Evolutionary conservation across 2,888 invertebrate species (phyloP).

Genomic region (Yponomeuta cagnagella): DNA sequence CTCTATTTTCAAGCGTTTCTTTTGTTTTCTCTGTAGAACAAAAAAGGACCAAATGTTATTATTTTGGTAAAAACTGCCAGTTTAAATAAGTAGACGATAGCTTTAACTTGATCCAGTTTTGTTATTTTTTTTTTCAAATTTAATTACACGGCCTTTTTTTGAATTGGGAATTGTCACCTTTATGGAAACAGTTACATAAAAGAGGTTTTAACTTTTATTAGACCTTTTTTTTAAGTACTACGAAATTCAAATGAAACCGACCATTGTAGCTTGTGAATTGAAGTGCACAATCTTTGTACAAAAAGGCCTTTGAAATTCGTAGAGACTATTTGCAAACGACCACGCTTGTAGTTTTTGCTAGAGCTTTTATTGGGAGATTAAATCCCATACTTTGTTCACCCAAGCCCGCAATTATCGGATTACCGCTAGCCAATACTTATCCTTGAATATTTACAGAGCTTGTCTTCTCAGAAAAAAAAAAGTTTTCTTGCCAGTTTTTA

Average conservation of each 20-base stretch:
- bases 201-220: not conserved
- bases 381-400: not conserved
- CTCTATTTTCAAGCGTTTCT: too few relatives aligned
- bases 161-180: not conserved
- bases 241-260: slow-evolving; percentile 1
- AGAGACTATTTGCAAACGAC: not conserved
- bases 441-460: not conserved
- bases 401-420: not conserved
- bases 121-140: not conserved
- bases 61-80: not conserved
- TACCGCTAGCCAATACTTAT: not conserved
- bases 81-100: not conserved
- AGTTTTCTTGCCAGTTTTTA: too few relatives aligned
- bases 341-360: not conserved
- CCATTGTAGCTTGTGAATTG: not conserved
- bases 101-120: not conserved
- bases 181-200: not conserved
- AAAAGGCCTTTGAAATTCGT: not conserved
- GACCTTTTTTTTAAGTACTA: not conserved
- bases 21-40: not conserved
- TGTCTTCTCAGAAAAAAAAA: too few relatives aligned
- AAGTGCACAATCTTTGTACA: not conserved
- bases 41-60: not conserved
- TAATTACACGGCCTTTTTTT: not conserved
- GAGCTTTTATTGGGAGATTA: not conserved